phyloP scores from a whole-genome alignment of 2,113 vertebrate genomes.

The Zosterops lateralis region DNA sequence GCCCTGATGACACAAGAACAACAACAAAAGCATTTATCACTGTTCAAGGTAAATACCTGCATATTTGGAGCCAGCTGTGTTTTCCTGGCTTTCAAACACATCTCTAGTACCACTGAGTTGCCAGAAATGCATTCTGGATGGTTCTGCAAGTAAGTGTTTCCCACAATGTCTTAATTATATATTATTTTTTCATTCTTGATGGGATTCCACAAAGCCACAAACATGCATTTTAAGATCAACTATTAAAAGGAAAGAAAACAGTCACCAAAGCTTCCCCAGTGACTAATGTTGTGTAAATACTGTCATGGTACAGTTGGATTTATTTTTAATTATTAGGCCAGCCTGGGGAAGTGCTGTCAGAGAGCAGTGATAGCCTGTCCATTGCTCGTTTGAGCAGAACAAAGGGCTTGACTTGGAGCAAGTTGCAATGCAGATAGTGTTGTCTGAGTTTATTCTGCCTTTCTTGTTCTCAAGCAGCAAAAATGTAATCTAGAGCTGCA shows the following conservation, averaged over 20 bases:
- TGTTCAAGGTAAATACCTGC: neutral
- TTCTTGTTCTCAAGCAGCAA: slow-evolving; percentile 2
- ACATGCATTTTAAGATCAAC: neutral
- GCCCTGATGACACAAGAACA: neutral
- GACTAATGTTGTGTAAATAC: slow-evolving; percentile 37
- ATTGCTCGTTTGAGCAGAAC: slow-evolving; percentile 53
- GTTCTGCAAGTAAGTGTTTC: neutral
- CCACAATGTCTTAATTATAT: neutral
- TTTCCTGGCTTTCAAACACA: neutral
- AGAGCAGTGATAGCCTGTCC: slow-evolving; percentile 34
- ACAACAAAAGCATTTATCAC: neutral
- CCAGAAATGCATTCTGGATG: neutral
- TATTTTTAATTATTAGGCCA: slow-evolving; percentile 60
- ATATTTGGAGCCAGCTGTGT: neutral
- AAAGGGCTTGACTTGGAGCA: slow-evolving; percentile 26
- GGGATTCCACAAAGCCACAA: neutral
- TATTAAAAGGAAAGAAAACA: neutral
- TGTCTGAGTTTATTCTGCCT: neutral
- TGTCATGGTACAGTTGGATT: slow-evolving; percentile 3
- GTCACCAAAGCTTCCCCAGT: neutral
- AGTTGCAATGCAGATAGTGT: slow-evolving; percentile 22
- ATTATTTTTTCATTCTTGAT: neutral
- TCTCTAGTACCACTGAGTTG: neutral
- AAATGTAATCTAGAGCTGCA: slow-evolving; percentile 5
- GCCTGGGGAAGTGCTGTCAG: slow-evolving; percentile 42